Conservation (phyloP, 2,888 invertebrate species). For the Alsophila aescularia region DNA sequence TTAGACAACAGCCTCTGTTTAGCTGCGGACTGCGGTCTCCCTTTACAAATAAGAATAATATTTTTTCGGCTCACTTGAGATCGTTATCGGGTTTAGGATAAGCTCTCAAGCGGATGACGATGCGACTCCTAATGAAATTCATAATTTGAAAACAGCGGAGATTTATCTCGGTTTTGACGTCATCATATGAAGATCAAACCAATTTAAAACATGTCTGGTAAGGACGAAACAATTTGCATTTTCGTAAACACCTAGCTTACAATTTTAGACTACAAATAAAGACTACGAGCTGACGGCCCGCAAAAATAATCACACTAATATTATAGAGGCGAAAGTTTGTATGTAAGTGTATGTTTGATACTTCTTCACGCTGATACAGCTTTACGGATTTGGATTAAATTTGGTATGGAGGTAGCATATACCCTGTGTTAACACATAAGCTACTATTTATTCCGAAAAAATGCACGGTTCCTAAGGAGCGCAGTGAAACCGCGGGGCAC, state of each 20-base stretch:
- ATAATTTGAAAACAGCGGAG: constrained; percentile 32
- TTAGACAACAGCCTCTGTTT: constrained; percentile 5
- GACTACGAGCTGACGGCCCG: too few relatives aligned
- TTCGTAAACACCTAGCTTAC: background rate
- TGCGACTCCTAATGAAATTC: constrained; percentile 29
- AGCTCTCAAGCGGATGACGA: constrained; percentile 42
- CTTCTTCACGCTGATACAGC: too few relatives aligned
- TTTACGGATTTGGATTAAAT: too few relatives aligned
- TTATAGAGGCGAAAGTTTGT: too few relatives aligned
- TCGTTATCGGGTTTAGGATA: constrained; percentile 45
- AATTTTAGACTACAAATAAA: too few relatives aligned
- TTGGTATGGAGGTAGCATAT: too few relatives aligned
- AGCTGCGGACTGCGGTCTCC: constrained; percentile 29
- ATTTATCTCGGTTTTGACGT: constrained; percentile 18
- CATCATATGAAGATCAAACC: constrained; percentile 6
- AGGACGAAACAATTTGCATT: background rate
- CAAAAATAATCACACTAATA: too few relatives aligned
- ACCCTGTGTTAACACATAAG: too few relatives aligned
- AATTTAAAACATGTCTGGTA: background rate
- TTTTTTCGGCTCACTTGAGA: constrained; percentile 44
- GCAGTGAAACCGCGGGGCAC: too few relatives aligned
- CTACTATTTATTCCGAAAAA: too few relatives aligned
- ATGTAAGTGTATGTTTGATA: too few relatives aligned
- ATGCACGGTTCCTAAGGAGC: too few relatives aligned
- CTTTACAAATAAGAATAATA: constrained; percentile 51